phyloP scores from a whole-genome alignment of 1,140 invertebrate genomes.

The Frieseomelitta varia region DNA sequence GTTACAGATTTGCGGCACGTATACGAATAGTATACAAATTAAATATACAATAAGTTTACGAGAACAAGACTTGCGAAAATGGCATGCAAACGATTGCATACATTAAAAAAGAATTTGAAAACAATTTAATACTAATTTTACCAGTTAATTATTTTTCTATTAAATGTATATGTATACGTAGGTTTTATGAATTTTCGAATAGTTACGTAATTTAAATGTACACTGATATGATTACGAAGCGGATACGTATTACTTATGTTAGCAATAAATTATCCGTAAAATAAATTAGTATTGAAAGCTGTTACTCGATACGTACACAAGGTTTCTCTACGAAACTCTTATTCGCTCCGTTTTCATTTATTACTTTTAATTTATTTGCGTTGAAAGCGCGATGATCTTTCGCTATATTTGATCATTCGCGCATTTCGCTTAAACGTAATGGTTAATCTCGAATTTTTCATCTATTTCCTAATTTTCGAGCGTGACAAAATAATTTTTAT shows the following conservation, averaged over 20 bases:
- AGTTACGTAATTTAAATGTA: not conserved
- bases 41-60: not conserved
- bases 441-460: not conserved
- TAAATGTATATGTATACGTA: not conserved
- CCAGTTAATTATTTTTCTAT: not conserved
- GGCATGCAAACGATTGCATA: not conserved
- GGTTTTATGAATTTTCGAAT: constrained; percentile 5
- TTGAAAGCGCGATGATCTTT: not conserved
- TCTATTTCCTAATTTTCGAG: not conserved
- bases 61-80: not conserved
- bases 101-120: not conserved
- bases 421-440: not conserved
- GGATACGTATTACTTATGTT: constrained; percentile 39
- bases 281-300: not conserved
- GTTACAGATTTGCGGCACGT: not conserved
- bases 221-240: constrained; percentile 36
- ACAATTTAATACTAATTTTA: not conserved
- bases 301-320: constrained; percentile 3
- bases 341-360: constrained; percentile 10
- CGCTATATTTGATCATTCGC: not conserved
- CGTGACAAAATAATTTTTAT: no score
- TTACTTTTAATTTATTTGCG: not conserved
- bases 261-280: constrained; percentile 37
- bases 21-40: not conserved
- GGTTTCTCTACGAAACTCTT: not conserved